Evolutionary conservation across 1,140 invertebrate genomes (phyloP).

Genomic region (Eciton burchellii): DNA sequence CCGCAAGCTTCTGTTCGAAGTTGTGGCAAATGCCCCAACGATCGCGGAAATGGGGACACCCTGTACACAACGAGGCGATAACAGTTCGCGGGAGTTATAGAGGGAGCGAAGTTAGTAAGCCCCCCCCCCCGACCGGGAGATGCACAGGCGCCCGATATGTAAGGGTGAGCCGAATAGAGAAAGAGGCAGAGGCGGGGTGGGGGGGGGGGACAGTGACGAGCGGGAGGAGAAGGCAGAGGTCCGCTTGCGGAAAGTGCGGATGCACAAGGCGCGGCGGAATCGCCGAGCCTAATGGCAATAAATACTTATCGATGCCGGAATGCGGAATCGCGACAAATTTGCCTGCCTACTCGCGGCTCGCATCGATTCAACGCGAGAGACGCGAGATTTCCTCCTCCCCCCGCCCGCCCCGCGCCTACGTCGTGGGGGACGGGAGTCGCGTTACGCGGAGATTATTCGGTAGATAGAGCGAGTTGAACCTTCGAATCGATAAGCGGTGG

Average conservation of each 20-base stretch:
- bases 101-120: slow-evolving; percentile 58
- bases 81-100: slow-evolving; percentile 62
- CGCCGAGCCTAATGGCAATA: slow-evolving; percentile 56
- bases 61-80: slow-evolving; percentile 67
- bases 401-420: no score
- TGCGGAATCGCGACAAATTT: slow-evolving; percentile 66
- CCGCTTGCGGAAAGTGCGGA: neutral
- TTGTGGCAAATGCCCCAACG: slow-evolving; percentile 47
- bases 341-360: slow-evolving; percentile 38
- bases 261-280: slow-evolving; percentile 30
- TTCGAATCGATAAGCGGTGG: neutral
- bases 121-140: slow-evolving; percentile 3
- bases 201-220: slow-evolving; percentile 6
- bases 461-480: neutral
- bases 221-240: slow-evolving; percentile 47
- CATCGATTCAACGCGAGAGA: slow-evolving; percentile 63
- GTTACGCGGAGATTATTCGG: no score
- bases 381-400: no score
- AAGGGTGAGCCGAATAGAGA: neutral
- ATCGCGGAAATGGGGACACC: slow-evolving; percentile 64
- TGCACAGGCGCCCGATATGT: slow-evolving; percentile 15
- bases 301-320: slow-evolving; percentile 76
- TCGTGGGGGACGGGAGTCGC: no score
- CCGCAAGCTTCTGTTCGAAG: slow-evolving; percentile 48
- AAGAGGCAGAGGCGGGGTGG: neutral